phyloP scores from a whole-genome alignment of 2,888 invertebrate species.

The Rhimphoctona megacephalus region DNA sequence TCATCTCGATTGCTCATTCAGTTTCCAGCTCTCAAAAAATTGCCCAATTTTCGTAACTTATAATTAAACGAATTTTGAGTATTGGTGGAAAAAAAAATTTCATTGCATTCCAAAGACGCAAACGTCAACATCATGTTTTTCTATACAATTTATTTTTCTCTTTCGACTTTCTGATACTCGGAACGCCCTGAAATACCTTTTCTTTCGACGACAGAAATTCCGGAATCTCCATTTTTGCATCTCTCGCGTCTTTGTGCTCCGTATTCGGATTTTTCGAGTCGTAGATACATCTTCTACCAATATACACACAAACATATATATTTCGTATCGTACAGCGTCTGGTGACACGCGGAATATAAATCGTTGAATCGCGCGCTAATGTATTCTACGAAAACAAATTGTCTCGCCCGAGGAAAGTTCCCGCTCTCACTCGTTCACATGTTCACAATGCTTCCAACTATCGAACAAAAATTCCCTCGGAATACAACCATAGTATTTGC shows the following conservation, averaged over 20 bases:
- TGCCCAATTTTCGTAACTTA: neutral
- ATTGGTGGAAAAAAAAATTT: neutral
- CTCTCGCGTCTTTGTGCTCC: neutral
- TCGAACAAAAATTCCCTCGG: constrained; percentile 39
- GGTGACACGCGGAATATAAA: constrained; percentile 60
- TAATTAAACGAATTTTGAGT: neutral
- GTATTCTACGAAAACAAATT: constrained; percentile 63
- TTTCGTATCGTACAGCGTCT: constrained; percentile 12
- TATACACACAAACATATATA: constrained; percentile 1
- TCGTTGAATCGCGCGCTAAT: constrained; percentile 55
- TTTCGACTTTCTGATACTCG: neutral
- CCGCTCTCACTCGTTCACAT: neutral
- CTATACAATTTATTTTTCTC: neutral
- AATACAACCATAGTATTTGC: neutral
- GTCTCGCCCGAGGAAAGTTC: constrained; percentile 22
- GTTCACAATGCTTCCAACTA: neutral
- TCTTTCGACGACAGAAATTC: constrained; percentile 37
- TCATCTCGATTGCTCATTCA: neutral
- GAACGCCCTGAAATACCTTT: constrained; percentile 25
- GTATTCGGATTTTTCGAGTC: constrained; percentile 26
- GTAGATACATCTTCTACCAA: neutral
- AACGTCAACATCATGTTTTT: neutral
- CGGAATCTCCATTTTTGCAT: constrained; percentile 25
- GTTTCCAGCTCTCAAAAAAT: neutral
- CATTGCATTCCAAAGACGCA: neutral